Percentiles rank a stretch among this genome's conserved stretches.
Conservation (phyloP, 53 echinoderm and acorn worm species). For the Mesocentrotus franciscanus region DNA sequence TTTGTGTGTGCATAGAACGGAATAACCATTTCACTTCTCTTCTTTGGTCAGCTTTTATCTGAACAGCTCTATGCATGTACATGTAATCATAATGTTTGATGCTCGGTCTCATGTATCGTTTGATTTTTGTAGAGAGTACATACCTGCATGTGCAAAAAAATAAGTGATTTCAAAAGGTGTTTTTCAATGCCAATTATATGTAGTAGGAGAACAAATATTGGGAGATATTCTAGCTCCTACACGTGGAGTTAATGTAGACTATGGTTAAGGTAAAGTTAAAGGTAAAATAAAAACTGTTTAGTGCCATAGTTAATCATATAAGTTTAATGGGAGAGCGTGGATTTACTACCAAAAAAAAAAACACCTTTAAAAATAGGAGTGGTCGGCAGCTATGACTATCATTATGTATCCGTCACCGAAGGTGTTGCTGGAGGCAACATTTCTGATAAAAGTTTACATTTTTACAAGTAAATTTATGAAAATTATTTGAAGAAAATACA, state of each 20-base stretch:
- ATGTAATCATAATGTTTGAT: not conserved
- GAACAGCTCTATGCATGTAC: conserved; percentile 37
- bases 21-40: not conserved
- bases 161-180: not conserved
- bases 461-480: too few species aligned
- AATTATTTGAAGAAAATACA: too few species aligned
- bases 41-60: not conserved
- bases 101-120: not conserved
- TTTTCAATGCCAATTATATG: not conserved
- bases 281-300: not conserved
- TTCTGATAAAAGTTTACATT: too few species aligned
- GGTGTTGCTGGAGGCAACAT: too few species aligned
- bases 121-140: not conserved
- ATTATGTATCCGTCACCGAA: too few species aligned
- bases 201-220: not conserved
- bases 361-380: not conserved
- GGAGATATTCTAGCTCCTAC: not conserved
- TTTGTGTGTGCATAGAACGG: conserved; percentile 40
- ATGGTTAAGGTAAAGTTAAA: not conserved
- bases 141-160: not conserved
- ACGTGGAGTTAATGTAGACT: not conserved
- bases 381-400: too few species aligned
- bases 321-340: not conserved
- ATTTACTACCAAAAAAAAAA: not conserved
- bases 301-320: too few species aligned